Conservation (phyloP, 2,797 vertebrate species). For the Artibeus lituratus region DNA sequence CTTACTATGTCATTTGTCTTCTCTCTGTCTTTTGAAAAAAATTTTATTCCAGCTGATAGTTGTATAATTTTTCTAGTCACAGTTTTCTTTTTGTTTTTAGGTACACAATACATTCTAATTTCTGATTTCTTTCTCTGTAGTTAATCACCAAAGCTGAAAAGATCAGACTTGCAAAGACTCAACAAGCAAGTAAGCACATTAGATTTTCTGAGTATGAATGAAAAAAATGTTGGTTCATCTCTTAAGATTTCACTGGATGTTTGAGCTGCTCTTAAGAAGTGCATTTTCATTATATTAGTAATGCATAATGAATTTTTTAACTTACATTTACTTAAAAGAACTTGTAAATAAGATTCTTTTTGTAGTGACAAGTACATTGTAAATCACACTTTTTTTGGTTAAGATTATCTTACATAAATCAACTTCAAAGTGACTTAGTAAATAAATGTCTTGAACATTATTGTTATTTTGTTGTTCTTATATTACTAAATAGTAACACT, state of each 20-base stretch:
- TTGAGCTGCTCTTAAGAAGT: not conserved
- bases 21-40: not conserved
- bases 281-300: slow-evolving; percentile 16
- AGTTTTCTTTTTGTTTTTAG: not conserved
- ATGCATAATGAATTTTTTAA: slow-evolving; percentile 46
- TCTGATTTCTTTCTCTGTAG: slow-evolving; percentile 77
- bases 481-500: not conserved
- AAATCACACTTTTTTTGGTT: slow-evolving; percentile 58
- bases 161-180: slow-evolving; percentile 91
- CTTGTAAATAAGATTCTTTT: slow-evolving; percentile 72
- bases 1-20: not conserved
- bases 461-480: not conserved
- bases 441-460: slow-evolving; percentile 50
- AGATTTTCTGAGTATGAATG: slow-evolving; percentile 89
- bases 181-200: slow-evolving; percentile 92
- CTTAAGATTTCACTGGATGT: slow-evolving; percentile 10
- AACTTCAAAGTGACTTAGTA: not conserved
- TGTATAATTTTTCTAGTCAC: not conserved
- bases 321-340: slow-evolving; percentile 49
- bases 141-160: slow-evolving; percentile 96
- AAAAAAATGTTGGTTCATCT: slow-evolving; percentile 43
- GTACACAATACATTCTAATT: not conserved
- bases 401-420: slow-evolving; percentile 27
- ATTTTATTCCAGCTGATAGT: not conserved
- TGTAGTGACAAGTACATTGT: slow-evolving; percentile 14